These are phyloP conservation scores for Eretmocerus hayati DNA, from an alignment of 2,888 invertebrate species.

Conservation along the genomic window DNA sequence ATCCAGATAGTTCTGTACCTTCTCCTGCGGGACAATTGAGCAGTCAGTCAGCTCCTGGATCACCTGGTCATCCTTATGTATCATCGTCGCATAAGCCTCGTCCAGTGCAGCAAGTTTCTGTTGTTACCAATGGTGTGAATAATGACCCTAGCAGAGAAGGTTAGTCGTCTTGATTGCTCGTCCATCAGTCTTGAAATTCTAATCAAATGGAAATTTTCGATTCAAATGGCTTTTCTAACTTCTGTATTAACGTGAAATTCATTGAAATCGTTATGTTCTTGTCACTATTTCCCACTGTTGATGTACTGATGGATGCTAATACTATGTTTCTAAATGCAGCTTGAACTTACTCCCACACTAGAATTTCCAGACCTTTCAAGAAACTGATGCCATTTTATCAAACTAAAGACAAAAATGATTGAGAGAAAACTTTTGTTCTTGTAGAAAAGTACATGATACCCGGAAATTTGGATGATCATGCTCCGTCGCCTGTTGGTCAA, in stretches of 20 bases:
- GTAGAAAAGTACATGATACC: conserved; percentile 52
- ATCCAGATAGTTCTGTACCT: conserved; percentile 51
- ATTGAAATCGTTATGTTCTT: too few relatives aligned
- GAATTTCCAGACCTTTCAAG: too few relatives aligned
- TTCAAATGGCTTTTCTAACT: neutral
- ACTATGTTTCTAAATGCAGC: too few relatives aligned
- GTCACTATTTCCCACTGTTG: too few relatives aligned
- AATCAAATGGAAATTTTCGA: neutral
- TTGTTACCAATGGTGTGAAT: conserved; percentile 44
- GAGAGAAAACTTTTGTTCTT: too few relatives aligned
- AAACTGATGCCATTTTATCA: too few relatives aligned
- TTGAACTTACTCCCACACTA: too few relatives aligned
- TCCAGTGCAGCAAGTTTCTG: conserved; percentile 43
- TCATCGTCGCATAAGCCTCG: conserved; percentile 37
- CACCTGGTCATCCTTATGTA: conserved; percentile 52
- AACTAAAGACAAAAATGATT: too few relatives aligned
- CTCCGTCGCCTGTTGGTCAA: conserved; percentile 51
- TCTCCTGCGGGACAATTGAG: conserved; percentile 49
- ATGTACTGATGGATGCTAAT: too few relatives aligned
- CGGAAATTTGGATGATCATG: conserved; percentile 51
- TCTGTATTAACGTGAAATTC: too few relatives aligned
- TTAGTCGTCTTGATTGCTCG: conserved; percentile 17
- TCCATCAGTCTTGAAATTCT: neutral
- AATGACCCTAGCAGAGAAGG: conserved; percentile 42
- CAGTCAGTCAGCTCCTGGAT: conserved; percentile 60